Conservation (phyloP, 2,113 vertebrate species). For the Scomber colias region DNA sequence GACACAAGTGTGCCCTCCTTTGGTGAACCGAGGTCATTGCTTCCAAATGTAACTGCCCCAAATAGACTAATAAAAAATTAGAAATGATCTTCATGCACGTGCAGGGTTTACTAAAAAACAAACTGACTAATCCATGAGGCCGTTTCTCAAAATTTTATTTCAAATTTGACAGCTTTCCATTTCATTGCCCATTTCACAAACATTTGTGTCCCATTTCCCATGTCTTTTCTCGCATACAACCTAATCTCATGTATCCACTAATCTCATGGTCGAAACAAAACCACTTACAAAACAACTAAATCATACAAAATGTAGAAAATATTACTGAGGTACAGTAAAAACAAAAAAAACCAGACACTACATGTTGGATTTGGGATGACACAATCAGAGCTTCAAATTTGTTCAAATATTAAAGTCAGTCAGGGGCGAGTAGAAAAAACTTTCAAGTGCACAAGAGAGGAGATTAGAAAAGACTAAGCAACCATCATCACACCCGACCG, state of each 20-base stretch:
- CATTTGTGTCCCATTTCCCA: conserved; percentile 43
- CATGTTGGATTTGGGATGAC: conserved; percentile 29
- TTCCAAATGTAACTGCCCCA: background rate
- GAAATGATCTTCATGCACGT: background rate
- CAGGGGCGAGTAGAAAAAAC: conserved; percentile 45
- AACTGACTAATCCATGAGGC: background rate
- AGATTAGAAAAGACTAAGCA: conserved; percentile 7
- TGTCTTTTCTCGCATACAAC: conserved; percentile 62
- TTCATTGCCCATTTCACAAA: conserved; percentile 57
- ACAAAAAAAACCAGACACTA: conserved; percentile 5
- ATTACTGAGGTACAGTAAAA: conserved; percentile 49
- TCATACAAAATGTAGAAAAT: conserved; percentile 76
- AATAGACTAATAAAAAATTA: background rate
- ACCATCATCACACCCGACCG: conserved; percentile 12
- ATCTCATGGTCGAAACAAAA: conserved; percentile 69
- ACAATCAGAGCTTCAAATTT: conserved; percentile 65
- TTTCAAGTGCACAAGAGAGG: conserved; percentile 65
- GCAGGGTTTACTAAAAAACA: background rate
- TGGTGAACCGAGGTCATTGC: conserved; percentile 32
- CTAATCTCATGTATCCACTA: conserved; percentile 73
- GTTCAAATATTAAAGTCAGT: conserved; percentile 51
- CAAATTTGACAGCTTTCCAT: conserved; percentile 70
- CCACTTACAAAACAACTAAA: conserved; percentile 64
- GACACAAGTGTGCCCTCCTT: conserved; percentile 54
- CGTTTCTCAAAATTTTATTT: conserved; percentile 77